Base-by-base conservation (phyloP, 2,797 vertebrate species). In the Artibeus jamaicensis region DNA sequence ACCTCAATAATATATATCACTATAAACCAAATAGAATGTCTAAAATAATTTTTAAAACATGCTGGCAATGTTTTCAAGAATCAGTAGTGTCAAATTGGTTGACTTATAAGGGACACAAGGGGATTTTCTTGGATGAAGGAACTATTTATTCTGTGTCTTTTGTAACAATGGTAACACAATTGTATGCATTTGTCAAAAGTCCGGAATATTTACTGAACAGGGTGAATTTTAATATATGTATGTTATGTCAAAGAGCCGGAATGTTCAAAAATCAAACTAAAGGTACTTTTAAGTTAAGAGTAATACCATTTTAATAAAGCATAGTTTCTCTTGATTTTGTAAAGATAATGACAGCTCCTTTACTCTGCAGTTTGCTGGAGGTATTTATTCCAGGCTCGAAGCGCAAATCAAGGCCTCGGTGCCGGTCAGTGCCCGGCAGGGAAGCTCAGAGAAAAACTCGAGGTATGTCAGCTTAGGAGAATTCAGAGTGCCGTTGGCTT, bases 311-410 rank as follows among this genome's bases (percentile, higher is more conserved):
- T 92, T 85, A 55, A 26, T 92, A 90, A 87, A 79, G 57, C 46
- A 90, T n/a, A 73, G 21, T 24, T 88, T 57, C 50, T 91, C 1
- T 68, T 82, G 29, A 46, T 70, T 93, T 48, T 24, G 53, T 91
- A 44, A 74, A 5, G 57, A 29, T 88, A 95, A 88, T 93, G 12
- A 79, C 59, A 34, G 76, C 22, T 59, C 77, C 89, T 86, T 87
- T 97, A 74, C 16, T 39, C 97, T 98, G 15, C 97, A 99, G 99
- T 99, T 99, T 93, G 98, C 99, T 86, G 99, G 99, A 93, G 99
- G 99, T 65, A 99, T 99, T 98, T 99, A 99, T 98, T 98, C 99
- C 93, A 99, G 99, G 90, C 98, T 99, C 15, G 99, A 99, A 98
- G 98, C 99, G 14, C 99, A 99, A 91, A 98, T 99, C 96, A 99